Base-by-base conservation (phyloP, 2,797 vertebrate genomes). In the Hipposideros larvatus region DNA sequence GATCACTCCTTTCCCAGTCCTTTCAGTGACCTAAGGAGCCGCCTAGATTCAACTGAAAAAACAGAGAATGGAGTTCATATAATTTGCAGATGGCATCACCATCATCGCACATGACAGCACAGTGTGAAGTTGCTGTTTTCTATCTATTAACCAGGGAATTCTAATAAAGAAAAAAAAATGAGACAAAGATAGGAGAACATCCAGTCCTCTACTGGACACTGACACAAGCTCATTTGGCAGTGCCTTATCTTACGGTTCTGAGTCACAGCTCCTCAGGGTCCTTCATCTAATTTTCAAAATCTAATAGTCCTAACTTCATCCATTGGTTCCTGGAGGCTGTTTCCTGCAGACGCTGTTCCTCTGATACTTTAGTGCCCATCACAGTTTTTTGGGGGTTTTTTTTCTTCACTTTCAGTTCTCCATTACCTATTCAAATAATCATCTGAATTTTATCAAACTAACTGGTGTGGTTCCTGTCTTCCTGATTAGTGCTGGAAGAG, bases 151-250 rank as follows among this genome's bases (percentile, higher is more conserved):
- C 53, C 46, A 83, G 46, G 63, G 84, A 31, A 84, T 48, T 16
- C 63, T 89, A 75, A 92, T 77, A 65, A 82, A 94, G 51, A 51
- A 73, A 87, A 94, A 68, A 51, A 73, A 55, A 73, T 84, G 55
- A 55, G 34, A 78, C 18, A 10, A 78, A 71, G 41, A 24, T 21
- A 90, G 37, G 8, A 83, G 28, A 18, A n/a, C 4, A 13, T 9
- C 11, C 9, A 37, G 0, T 22, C 11, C 2, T 71, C 28, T 28
- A 18, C 24, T 82, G 6, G 18, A 26, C 31, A 46, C 7, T 43
- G 48, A 2, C 13, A 22, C 26, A 14, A 59, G 7, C 1, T 0
- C 34, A 41, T 21, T 34, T 31, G 26, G 4, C 16, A 46, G 18
- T 61, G 9, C 1, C 13, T 57, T 65, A 19, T 57, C 34, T 57